Evolutionary conservation across 2,113 vertebrate genomes (phyloP).

Genomic region (Gymnorhina tibicen): DNA sequence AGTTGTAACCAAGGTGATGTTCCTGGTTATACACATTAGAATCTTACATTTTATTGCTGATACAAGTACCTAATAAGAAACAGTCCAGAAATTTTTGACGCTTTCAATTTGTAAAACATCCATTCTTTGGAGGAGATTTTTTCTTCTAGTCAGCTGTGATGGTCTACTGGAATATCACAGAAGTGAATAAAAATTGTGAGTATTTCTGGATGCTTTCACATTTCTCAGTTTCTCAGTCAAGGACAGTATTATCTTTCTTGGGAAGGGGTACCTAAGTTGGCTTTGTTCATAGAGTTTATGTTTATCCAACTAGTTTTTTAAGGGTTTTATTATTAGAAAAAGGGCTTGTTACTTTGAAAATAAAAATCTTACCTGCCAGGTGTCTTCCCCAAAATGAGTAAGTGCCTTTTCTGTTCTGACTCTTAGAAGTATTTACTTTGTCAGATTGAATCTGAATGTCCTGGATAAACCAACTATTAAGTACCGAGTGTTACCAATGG

Average conservation of each 20-base stretch:
- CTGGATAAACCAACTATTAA: neutral
- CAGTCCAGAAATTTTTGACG: neutral
- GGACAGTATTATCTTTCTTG: neutral
- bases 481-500: slow-evolving; percentile 15
- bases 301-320: slow-evolving; percentile 7
- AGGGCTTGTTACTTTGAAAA: slow-evolving; percentile 59
- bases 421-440: slow-evolving; percentile 62
- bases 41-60: neutral
- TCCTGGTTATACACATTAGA: neutral
- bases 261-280: neutral
- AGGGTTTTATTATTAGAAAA: slow-evolving; percentile 50
- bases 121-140: neutral
- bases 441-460: slow-evolving; percentile 39
- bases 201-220: slow-evolving; percentile 7
- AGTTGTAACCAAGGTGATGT: neutral
- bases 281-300: neutral
- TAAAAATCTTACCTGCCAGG: slow-evolving; percentile 31
- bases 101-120: neutral
- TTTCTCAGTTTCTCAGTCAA: neutral
- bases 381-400: slow-evolving; percentile 64
- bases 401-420: slow-evolving; percentile 65
- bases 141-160: neutral
- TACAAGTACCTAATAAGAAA: neutral
- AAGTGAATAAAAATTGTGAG: neutral
- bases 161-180: neutral